A percentile compares a stretch with the other conserved stretches of the same genome.
Evolutionary conservation across 1,140 invertebrate species (phyloP).

Genomic region (Trypoxylus dichotomus): DNA sequence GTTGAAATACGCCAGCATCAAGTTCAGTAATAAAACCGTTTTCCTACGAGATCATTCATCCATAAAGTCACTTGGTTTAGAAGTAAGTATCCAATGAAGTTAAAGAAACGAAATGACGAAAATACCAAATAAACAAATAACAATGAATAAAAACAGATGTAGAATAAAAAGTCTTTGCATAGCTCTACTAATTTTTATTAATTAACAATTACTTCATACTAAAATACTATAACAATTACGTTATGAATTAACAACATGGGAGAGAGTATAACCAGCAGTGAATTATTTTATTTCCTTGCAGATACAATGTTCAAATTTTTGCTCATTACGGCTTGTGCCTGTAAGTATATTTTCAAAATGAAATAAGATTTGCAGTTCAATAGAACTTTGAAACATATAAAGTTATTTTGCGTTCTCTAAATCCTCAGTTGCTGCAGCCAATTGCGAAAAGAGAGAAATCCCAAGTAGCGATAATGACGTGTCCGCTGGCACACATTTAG

Average conservation of each 20-base stretch:
- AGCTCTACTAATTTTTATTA: not conserved
- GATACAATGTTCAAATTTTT: not conserved
- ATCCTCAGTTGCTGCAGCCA: not conserved
- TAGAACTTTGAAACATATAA: no score
- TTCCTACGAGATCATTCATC: not conserved
- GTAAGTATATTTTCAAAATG: not conserved
- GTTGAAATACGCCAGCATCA: slow-evolving; percentile 1
- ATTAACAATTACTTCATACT: not conserved
- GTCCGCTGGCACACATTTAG: not conserved
- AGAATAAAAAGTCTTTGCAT: not conserved
- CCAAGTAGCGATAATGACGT: slow-evolving; percentile 9
- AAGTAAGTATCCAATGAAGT: not conserved
- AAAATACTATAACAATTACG: not conserved
- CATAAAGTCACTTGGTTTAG: not conserved
- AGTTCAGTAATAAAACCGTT: slow-evolving; percentile 5
- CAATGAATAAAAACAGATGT: not conserved
- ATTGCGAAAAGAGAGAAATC: not conserved
- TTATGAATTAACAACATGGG: not conserved
- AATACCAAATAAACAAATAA: not conserved
- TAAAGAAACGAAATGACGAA: not conserved
- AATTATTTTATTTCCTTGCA: slow-evolving; percentile 3
- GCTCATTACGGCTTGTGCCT: not conserved
- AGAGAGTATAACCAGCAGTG: no score
- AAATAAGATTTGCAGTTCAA: no score
- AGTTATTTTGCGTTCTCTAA: no score